Evolutionary conservation across 2,888 invertebrate genomes (phyloP), one percentile per base, ranked within the genome.

Genomic region (Erpobdella octoculata): DNA sequence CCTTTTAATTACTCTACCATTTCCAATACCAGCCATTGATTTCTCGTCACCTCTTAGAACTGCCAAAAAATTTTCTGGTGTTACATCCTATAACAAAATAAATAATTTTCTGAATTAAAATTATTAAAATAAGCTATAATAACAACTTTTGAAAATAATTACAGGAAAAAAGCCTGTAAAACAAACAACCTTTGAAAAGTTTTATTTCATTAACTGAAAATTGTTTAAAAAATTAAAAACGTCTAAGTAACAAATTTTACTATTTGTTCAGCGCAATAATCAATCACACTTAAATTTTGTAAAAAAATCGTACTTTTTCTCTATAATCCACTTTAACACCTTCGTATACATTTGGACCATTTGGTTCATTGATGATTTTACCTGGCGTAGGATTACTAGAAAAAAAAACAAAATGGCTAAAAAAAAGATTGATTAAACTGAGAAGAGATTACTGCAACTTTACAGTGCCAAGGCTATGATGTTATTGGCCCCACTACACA

Each of bases 241-340:
- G n/a, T n/a, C n/a, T n/a, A n/a, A n/a, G n/a, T n/a, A n/a, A n/a
- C n/a, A n/a, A n/a, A n/a, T n/a, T n/a, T n/a, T n/a, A n/a, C n/a
- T n/a, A n/a, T n/a, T n/a, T n/a, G n/a, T n/a, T n/a, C n/a, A n/a
- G n/a, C n/a, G n/a, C 31, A 15, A 15, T n/a, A 41, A 41, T n/a
- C n/a, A 33, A 62, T n/a, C 33, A 8, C 62, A 1, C 31, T 9
- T 33, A 6, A 25, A 53, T 53, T 53, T 53, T 25, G 4, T 8
- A 5, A 6, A 53, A 53, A 4, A 12, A 53, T 53, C 79, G 79
- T 81, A 86, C 86, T 78, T 79, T 80, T 85, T 85, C 81, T 31
- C 79, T 84, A 80, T 88, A 88, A 78, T 88, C 87, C 73, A 86
- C 86, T 2, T 81, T 80, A 4, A 87, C 85, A 37, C 86, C 86